Percentiles rank a stretch among this genome's conserved stretches.
Evolutionary conservation across 2,797 vertebrate species (phyloP).

Genomic region (Pipistrellus pygmaeus): DNA sequence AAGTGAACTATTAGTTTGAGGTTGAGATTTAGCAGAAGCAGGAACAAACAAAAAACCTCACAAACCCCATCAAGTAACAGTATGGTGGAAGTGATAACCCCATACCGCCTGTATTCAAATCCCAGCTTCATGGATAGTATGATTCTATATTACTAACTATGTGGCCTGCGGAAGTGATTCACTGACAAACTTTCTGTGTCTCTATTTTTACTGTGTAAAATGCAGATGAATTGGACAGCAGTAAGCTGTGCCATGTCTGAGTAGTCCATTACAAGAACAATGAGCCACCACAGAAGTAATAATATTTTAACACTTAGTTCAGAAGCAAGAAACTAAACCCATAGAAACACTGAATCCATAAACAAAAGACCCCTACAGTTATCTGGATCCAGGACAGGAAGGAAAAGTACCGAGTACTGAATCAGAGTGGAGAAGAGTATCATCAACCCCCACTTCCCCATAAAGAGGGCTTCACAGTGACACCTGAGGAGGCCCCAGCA

Average conservation of each 20-base stretch:
- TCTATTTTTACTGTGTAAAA: not conserved
- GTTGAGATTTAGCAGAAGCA: not conserved
- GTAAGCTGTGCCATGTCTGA: not conserved
- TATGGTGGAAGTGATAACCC: not conserved
- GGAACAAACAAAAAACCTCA: not conserved
- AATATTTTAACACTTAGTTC: not conserved
- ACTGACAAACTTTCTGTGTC: not conserved
- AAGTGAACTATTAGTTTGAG: slow-evolving; percentile 22
- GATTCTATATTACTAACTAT: not conserved
- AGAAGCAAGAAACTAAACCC: not conserved
- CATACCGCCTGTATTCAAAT: not conserved
- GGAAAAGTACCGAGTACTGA: not conserved
- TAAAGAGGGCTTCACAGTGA: not conserved
- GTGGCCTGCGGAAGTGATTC: not conserved
- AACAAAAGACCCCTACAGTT: not conserved
- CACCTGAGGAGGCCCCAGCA: not conserved
- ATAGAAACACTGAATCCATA: not conserved
- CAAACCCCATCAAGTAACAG: not conserved
- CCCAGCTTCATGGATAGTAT: not conserved
- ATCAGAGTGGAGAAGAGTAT: not conserved
- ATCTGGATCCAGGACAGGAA: not conserved
- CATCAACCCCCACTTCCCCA: not conserved
- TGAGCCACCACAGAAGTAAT: not conserved
- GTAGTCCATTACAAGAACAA: not conserved
- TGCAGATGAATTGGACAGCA: not conserved